Evolutionary conservation across 1,140 invertebrate species (phyloP), one percentile per base, ranked within the genome.

Genomic region (Procambarus virginalis): DNA sequence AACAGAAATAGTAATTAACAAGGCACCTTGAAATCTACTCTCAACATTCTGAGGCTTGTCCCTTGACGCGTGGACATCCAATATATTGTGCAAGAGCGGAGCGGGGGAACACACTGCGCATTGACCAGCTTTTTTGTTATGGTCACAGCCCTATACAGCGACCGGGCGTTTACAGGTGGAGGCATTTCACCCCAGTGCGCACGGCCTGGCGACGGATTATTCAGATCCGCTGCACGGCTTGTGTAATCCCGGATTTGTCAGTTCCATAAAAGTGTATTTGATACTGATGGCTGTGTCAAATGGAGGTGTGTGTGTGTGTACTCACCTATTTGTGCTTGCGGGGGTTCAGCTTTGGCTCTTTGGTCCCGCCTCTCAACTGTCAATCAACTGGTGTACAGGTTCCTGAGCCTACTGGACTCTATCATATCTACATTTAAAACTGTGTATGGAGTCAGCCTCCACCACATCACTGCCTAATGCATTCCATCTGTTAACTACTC

Each of bases 151-250:
- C 12, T 20, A 17, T 64, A 73, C n/a, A 73, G 34, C 20, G 22
- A n/a, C 2, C 5, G 22, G 22, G 6, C 6, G 68, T 73, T 73
- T 73, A 34, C 68, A 22, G 14, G n/a, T 73, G 14, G 14, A 20
- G 68, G 68, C 22, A 34, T 73, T 73, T 34, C 68, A 73, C 10
- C 68, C 68, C 68, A 73, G 22, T 73, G 10, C 68, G 34, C 68
- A 73, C 68, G 68, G 34, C 68, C 68, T 73, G 68, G 22, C 20
- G n/a, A 73, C n/a, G 68, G 68, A 73, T 73, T 73, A 73, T 73
- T 73, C 68, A 73, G 68, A 73, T 73, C 68, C 22, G 68, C 8
- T 73, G 20, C 22, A 22, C n/a, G 34, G n/a, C 22, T 73, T 73
- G 14, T 34, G 22, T 73, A 73, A 73, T 73, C 68, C 68, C n/a